Conservation (phyloP, 2,113 vertebrate genomes). For the Rhea pennata region DNA sequence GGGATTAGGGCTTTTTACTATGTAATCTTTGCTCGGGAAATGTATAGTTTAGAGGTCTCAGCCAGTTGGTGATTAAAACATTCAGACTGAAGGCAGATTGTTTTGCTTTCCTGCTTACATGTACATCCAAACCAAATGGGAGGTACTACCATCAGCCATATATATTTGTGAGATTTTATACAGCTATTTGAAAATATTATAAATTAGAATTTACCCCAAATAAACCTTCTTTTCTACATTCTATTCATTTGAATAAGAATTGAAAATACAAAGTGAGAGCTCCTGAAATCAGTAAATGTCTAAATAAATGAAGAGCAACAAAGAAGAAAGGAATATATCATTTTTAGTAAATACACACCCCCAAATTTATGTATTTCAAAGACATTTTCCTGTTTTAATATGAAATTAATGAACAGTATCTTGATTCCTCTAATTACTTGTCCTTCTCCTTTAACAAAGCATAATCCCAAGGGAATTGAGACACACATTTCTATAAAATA, state of each 20-base stretch:
- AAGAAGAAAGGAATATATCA: not conserved
- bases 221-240: not conserved
- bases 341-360: not conserved
- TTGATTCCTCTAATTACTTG: not conserved
- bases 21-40: slow-evolving; percentile 66
- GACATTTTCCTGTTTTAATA: not conserved
- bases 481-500: not conserved
- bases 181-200: slow-evolving; percentile 2
- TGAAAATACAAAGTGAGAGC: not conserved
- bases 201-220: not conserved
- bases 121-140: slow-evolving; percentile 31
- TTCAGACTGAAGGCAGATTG: slow-evolving; percentile 26
- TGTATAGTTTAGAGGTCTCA: slow-evolving; percentile 58
- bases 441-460: not conserved
- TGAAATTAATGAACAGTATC: not conserved
- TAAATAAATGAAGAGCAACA: not conserved
- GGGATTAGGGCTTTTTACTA: slow-evolving; percentile 61
- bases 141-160: slow-evolving; percentile 4
- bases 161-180: not conserved
- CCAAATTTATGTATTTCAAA: not conserved
- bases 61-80: slow-evolving; percentile 56
- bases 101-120: slow-evolving; percentile 20
- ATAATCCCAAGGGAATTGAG: not conserved
- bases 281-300: not conserved
- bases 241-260: not conserved